Base-by-base conservation (phyloP, 1,140 invertebrate genomes). In the Asbolus verrucosus region DNA sequence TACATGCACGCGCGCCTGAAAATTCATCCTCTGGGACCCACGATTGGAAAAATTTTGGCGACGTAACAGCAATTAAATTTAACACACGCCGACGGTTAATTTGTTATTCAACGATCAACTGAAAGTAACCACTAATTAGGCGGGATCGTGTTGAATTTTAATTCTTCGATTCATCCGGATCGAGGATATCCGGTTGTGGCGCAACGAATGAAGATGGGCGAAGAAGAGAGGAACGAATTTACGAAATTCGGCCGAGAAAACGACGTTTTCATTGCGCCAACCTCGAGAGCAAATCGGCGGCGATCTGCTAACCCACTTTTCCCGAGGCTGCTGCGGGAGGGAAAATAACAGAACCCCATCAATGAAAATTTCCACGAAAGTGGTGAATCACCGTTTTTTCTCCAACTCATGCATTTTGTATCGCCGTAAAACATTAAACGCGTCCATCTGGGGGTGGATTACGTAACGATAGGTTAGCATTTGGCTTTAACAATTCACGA, bases 151-250 rank as follows among this genome's bases (percentile, higher is more conserved):
- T 30, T 54, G 21, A 54, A 54, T 54, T 27, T 54, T 54, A 54
- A 54, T 54, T 13, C 19, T 14, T n/a, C n/a, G 41, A 46, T 18
- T 16, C 41, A 46, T 46, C 41, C 41, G 16, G 18, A 46, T 54
- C 46, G 46, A 54, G 46, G 46, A 54, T 54, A 54, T 54, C 46
- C 46, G 46, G 46, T 54, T 8, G 21, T 11, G 46, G 46, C 27
- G n/a, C n/a, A n/a, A n/a, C n/a, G n/a, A 24, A 54, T 54, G 21
- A 54, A 30, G 11, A 54, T 54, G 46, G 46, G 24, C 24, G 27
- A 54, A 54, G 27, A 27, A 15, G 6, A 13, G 21, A 54, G 4
- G 3, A 18, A 46, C 15, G 41, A 8, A 46, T 46, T 46, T 46
- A n/a, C 41, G 41, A 46, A 46, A 46, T 46, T 16, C 41, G 16